Percentiles rank a stretch among this genome's conserved stretches.
These are phyloP conservation scores for Platalea minor DNA, from an alignment of 2,797 vertebrate species.

Conservation along the genomic window DNA sequence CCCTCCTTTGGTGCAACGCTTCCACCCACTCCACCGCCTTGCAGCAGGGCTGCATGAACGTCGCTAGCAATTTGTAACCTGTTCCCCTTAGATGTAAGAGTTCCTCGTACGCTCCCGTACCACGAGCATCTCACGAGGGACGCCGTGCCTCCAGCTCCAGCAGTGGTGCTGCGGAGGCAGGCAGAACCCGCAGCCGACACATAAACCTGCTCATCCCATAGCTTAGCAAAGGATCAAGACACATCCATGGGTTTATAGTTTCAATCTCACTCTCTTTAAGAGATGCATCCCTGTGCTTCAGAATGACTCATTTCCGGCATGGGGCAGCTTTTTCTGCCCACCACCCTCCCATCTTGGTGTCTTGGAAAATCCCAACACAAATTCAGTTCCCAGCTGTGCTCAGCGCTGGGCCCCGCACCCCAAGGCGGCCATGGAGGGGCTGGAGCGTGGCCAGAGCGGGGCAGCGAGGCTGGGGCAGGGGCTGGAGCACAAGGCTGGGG, in stretches of 20 bases:
- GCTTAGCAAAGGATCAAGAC: not conserved
- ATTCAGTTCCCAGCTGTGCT: too few species aligned
- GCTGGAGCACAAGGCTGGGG: too few species aligned
- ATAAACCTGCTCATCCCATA: fast-evolving
- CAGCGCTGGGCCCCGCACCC: too few species aligned
- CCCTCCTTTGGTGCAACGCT: not conserved
- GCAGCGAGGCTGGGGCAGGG: too few species aligned
- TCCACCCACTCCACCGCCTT: not conserved
- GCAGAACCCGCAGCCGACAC: fast-evolving
- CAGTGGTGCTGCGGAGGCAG: fast-evolving
- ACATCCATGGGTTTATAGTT: not conserved
- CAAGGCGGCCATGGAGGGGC: too few species aligned
- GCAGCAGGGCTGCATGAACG: not conserved
- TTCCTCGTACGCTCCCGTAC: not conserved
- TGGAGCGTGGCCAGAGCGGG: too few species aligned
- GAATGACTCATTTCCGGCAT: not conserved
- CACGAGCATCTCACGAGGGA: not conserved
- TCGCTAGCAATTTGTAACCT: not conserved
- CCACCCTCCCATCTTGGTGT: not conserved
- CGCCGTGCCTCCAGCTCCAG: not conserved
- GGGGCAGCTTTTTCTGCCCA: not conserved
- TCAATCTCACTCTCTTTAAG: not conserved
- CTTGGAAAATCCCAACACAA: not conserved
- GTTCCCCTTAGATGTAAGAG: not conserved
- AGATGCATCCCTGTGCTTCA: not conserved